Percentiles rank a stretch among this genome's conserved stretches.
These are phyloP conservation scores for Pardalotus punctatus DNA, from an alignment of 2,113 vertebrate species.

Conservation along the genomic window DNA sequence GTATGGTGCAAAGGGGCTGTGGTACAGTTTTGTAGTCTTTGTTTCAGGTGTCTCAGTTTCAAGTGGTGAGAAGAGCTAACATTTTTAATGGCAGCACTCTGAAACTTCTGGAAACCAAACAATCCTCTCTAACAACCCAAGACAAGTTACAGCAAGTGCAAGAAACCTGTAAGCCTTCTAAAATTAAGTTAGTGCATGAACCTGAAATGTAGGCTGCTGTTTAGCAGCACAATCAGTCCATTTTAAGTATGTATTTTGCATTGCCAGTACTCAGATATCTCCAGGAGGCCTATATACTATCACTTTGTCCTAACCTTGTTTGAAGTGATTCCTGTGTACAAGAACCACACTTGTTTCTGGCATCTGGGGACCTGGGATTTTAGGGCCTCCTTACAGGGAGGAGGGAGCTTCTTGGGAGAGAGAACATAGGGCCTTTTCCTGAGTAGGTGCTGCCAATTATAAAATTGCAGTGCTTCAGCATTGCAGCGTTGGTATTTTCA, in stretches of 20 bases:
- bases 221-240: slow-evolving; percentile 16
- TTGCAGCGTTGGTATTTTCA: background rate
- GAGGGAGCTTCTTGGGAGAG: background rate
- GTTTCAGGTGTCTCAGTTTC: background rate
- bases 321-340: background rate
- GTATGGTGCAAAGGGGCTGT: background rate
- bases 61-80: background rate
- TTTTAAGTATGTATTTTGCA: slow-evolving; percentile 32
- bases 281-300: background rate
- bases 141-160: slow-evolving; percentile 57
- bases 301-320: background rate
- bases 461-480: background rate
- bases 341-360: background rate
- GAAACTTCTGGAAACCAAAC: slow-evolving; percentile 56
- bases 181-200: slow-evolving; percentile 59
- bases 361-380: background rate
- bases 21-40: background rate
- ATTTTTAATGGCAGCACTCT: slow-evolving; percentile 7
- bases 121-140: background rate
- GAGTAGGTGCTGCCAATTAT: background rate
- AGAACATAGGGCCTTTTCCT: background rate
- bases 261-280: background rate
- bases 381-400: background rate
- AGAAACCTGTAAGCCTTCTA: slow-evolving; percentile 60
- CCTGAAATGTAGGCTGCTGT: slow-evolving; percentile 56